Base-by-base conservation (phyloP, 2,113 vertebrate species). In the Oryzias melastigma region DNA sequence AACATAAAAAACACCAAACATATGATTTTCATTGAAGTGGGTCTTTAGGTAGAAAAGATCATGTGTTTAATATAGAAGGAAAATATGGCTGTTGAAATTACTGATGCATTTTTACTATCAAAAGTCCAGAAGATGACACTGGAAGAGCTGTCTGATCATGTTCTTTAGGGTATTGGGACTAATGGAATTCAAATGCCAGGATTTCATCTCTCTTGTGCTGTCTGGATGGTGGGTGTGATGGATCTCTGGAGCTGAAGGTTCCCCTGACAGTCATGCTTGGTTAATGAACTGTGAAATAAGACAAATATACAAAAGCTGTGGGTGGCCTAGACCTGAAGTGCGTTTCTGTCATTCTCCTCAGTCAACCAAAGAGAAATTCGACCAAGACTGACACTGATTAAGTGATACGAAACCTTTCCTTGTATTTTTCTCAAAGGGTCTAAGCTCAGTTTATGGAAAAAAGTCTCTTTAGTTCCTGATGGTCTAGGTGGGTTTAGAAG, bases 251-350 rank as follows among this genome's bases (percentile, higher is more conserved):
- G 80, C 90, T 90, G 89, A 92, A 85, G 87, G 78, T 75, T 62
- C 75, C n/a, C 69, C 73, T 92, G 90, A 91, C 90, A 90, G 88
- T 87, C 52, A 56, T 83, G 88, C 91, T 79, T 84, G 81, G 90
- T 86, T 93, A 94, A 94, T 93, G 88, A 91, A 93, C 91, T 92
- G 93, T 94, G 92, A 92, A 93, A 94, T 93, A 92, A 94, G 91
- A 94, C 80, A 91, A 90, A 88, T 92, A 92, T 90, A 89, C 84
- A 89, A 90, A 89, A 84, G 88, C 85, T 85, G 88, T 60, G 78
- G 77, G 82, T 70, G 77, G 81, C 77, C 77, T 64, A 71, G 65
- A 67, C 71, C 78, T 46, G 58, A 54, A 44, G 25, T 27, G 25
- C 5, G 25, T 27, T 27, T 27, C 25, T 27, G 25, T 27, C 25